A percentile compares a stretch with the other conserved stretches of the same genome.
phyloP scores from a whole-genome alignment of 2,797 vertebrate genomes.

The Sorex maritimensis region DNA sequence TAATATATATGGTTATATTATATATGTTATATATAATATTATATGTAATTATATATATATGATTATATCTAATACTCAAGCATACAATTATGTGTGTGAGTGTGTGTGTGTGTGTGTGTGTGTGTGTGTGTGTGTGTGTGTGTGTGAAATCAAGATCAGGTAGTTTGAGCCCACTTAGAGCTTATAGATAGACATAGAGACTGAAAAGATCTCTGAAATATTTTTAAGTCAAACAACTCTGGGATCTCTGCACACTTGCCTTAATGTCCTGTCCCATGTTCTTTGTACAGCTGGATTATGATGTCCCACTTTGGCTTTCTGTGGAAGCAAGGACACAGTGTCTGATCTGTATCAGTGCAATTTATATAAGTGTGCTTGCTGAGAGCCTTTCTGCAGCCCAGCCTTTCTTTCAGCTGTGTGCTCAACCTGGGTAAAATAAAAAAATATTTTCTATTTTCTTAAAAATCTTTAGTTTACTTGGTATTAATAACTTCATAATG shows the following conservation, averaged over 20 bases:
- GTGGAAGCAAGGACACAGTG: background rate
- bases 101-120: too few relatives aligned
- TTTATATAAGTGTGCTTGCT: background rate
- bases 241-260: background rate
- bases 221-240: background rate
- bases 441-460: conserved; percentile 61
- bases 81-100: too few relatives aligned
- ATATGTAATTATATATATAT: too few relatives aligned
- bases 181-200: background rate
- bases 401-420: conserved; percentile 11
- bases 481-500: conserved; percentile 10
- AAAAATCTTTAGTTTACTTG: conserved; percentile 33
- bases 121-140: too few relatives aligned
- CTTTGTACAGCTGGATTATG: background rate
- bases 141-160: too few relatives aligned
- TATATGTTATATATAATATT: too few relatives aligned
- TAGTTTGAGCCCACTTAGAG: background rate
- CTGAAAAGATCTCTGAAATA: background rate
- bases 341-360: background rate
- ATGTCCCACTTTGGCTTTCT: background rate
- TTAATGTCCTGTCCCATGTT: background rate
- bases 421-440: background rate
- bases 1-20: too few relatives aligned
- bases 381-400: background rate
- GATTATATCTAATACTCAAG: too few relatives aligned